A percentile compares a stretch with the other conserved stretches of the same genome.
Conservation (phyloP, 2,113 vertebrate species). For the Rynchops niger region DNA sequence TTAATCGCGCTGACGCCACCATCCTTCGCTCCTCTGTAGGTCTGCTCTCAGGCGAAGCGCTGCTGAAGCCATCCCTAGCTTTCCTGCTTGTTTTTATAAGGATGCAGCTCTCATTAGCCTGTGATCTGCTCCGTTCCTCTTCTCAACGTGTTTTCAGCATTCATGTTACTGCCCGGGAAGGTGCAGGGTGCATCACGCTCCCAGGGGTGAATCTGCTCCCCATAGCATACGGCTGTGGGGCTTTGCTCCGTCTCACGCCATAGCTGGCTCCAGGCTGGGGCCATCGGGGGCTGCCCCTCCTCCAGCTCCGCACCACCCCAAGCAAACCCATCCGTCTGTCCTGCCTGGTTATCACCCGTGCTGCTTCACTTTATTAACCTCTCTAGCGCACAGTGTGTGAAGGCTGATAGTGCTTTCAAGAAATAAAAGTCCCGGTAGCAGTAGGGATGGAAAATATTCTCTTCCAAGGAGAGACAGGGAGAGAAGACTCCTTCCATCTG, state of each 20-base stretch:
- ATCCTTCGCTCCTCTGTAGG: neutral
- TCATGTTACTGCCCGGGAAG: neutral
- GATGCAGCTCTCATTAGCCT: neutral
- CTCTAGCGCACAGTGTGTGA: neutral
- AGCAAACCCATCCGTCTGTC: neutral
- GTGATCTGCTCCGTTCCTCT: neutral
- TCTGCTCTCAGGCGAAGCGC: neutral
- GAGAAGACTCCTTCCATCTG: neutral
- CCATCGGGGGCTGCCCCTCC: accelerated
- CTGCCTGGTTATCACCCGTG: neutral
- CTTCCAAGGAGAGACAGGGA: neutral
- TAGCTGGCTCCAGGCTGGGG: neutral
- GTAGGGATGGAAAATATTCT: neutral
- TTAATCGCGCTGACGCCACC: accelerated
- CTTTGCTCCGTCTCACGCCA: neutral
- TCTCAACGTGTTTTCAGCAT: neutral
- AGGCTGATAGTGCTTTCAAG: neutral
- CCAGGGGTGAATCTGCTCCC: neutral
- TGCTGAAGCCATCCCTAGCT: neutral
- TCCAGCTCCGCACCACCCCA: neutral
- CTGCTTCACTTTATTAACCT: neutral
- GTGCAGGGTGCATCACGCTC: accelerated
- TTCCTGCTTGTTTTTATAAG: neutral
- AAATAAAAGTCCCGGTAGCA: neutral
- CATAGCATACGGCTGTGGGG: accelerated